phyloP scores from a whole-genome alignment of 2,888 invertebrate species.

The Octonoba sinensis region DNA sequence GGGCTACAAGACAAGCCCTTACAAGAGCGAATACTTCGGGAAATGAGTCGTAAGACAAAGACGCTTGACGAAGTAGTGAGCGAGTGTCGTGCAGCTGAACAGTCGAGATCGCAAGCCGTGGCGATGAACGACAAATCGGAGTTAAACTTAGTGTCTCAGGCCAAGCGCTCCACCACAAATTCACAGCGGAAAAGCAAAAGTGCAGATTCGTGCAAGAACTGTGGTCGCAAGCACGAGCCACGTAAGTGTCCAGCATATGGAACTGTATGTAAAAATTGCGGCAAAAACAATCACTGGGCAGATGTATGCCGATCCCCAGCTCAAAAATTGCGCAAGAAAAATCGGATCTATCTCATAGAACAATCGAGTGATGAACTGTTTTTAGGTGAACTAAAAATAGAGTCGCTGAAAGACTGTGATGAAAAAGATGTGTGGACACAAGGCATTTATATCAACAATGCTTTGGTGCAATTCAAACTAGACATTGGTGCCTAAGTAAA shows the following conservation, averaged over 20 bases:
- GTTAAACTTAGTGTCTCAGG: not conserved
- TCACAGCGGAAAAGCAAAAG: not conserved
- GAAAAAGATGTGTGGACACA: not conserved
- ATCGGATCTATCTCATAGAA: not conserved
- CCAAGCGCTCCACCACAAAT: not conserved
- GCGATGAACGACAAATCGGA: conserved; percentile 13
- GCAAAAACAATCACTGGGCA: conserved; percentile 4
- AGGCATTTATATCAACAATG: not conserved
- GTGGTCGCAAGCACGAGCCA: not conserved
- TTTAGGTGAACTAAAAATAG: not conserved
- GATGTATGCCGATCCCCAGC: not conserved
- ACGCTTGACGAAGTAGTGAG: conserved; percentile 1
- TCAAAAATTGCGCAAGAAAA: not conserved
- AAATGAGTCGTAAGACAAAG: conserved; percentile 1
- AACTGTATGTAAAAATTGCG: not conserved
- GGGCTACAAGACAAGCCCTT: conserved; percentile 20
- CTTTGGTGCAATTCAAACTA: not conserved
- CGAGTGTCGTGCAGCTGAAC: conserved; percentile 28
- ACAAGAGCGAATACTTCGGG: conserved; percentile 12
- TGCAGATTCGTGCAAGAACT: not conserved
- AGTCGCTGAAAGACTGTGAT: too few species aligned
- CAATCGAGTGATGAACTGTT: not conserved
- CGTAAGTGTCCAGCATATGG: conserved; percentile 23
- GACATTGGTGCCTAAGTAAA: conserved; percentile 26
- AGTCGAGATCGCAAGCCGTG: conserved; percentile 9